phyloP scores from a whole-genome alignment of 1,140 invertebrate species.

The Tachypleus tridentatus region DNA sequence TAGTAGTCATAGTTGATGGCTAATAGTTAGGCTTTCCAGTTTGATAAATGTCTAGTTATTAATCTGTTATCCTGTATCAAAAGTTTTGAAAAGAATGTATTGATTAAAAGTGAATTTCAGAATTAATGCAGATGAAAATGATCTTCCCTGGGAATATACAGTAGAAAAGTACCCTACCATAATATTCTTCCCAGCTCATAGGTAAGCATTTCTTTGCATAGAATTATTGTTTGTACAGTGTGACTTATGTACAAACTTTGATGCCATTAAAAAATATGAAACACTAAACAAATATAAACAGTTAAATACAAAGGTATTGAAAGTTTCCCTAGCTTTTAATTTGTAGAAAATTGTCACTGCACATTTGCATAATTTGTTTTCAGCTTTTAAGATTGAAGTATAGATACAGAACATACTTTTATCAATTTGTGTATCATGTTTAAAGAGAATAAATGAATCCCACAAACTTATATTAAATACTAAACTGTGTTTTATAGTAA shows the following conservation, averaged over 20 bases:
- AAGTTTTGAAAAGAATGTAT: conserved; percentile 3
- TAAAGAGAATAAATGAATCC: too few species aligned
- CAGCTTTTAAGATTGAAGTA: too few species aligned
- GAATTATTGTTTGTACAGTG: background rate
- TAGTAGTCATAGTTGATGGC: too few species aligned
- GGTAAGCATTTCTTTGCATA: conserved; percentile 35
- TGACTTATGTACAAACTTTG: background rate
- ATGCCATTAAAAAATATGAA: background rate
- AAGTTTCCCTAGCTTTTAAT: too few species aligned
- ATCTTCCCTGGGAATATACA: conserved; percentile 66
- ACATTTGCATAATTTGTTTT: too few species aligned
- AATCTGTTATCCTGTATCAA: background rate
- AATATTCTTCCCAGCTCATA: conserved; percentile 53
- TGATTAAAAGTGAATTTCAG: conserved; percentile 24
- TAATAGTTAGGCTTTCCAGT: too few species aligned
- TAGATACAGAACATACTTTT: too few species aligned
- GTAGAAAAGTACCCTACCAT: conserved; percentile 59
- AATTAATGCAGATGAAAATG: conserved; percentile 64
- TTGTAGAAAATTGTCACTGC: too few species aligned
- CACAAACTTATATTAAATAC: too few species aligned
- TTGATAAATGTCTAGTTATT: too few species aligned
- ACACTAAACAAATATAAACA: background rate
- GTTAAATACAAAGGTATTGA: background rate
- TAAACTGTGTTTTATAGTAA: too few species aligned
- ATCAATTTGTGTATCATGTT: too few species aligned